Evolutionary conservation across 2,113 vertebrate genomes (phyloP), one percentile per base, ranked within the genome.

Genomic region (Martes martes): DNA sequence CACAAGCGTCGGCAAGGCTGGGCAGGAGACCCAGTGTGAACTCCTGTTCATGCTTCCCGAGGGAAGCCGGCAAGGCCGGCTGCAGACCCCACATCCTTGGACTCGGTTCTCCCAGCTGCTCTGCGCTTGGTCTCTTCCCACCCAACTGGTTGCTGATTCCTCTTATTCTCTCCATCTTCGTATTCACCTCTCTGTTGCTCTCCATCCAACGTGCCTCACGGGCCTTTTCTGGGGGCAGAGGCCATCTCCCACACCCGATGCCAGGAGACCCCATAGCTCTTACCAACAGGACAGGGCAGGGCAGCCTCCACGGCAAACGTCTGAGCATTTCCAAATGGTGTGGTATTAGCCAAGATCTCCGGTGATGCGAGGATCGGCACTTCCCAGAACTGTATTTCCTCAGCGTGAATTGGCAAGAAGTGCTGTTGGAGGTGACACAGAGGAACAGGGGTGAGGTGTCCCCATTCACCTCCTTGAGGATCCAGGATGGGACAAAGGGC

Each of bases 311-410:
- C 36, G n/a, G 69, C 28, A 63, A 74, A 89, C 9, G 67, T 57
- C 13, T 52, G 69, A 65, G 28, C 45, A 45, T 55, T 85, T 15
- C 26, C 2, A 59, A 33, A 33, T 14, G 26, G 80, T 18, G 23
- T 39, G 65, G 24, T 39, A 57, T 82, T 79, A 78, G 39, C 92
- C 90, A 71, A 57, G 39, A 86, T 98, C 93, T 93, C 39, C 71
- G 93, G 81, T 95, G 74, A 4, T 13, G 55, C 71, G 6, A 87
- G n/a, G 18, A 83, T 87, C 52, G 24, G 31, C 3, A 4, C 50
- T 78, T 95, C 79, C 73, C 36, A 59, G 88, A 98, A 98, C 7
- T 1, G 24, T 52, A 6, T 11, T 83, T 63, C 26, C 86, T 94
- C 88, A n/a, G 63, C 55, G 42, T 50, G 14, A 71, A 26, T n/a